phyloP scores from a whole-genome alignment of 2,113 vertebrate species.

The Notarius lentiginosus region DNA sequence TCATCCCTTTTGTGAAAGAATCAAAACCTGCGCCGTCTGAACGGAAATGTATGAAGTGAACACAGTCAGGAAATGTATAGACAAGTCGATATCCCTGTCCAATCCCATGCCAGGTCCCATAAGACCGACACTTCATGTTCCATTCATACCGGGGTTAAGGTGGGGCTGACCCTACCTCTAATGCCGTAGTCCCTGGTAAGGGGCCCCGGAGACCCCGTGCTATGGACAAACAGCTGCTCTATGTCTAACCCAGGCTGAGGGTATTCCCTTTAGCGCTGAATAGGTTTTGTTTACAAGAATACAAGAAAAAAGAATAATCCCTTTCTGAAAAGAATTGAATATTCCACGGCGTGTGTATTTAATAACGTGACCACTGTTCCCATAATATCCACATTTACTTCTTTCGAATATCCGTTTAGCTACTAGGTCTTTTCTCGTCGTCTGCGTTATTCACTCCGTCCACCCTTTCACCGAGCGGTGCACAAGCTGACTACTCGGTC shows the following conservation, averaged over 20 bases:
- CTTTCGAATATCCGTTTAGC: conserved; percentile 56
- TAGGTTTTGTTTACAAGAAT: conserved; percentile 54
- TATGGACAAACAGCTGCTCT: conserved; percentile 61
- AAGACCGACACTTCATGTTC: conserved; percentile 62
- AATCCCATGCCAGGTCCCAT: conserved; percentile 58
- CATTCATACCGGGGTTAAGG: conserved; percentile 66
- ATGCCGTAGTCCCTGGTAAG: conserved; percentile 66
- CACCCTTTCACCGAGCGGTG: conserved; percentile 53
- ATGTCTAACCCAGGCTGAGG: conserved; percentile 40
- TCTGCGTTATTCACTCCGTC: conserved; percentile 40
- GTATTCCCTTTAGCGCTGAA: conserved; percentile 58
- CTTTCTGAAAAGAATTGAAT: conserved; percentile 61
- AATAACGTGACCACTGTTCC: conserved; percentile 58
- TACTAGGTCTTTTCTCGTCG: conserved; percentile 39
- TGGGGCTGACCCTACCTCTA: conserved; percentile 72
- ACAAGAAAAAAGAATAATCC: conserved; percentile 61
- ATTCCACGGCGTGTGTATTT: conserved; percentile 63
- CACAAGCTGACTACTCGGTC: conserved; percentile 48
- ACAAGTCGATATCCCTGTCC: conserved; percentile 61
- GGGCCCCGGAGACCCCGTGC: conserved; percentile 73
- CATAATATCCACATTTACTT: conserved; percentile 59
- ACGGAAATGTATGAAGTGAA: conserved; percentile 30
- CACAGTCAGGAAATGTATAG: conserved; percentile 46
- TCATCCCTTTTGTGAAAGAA: neutral
- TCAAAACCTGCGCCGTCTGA: conserved; percentile 14